These are phyloP conservation scores for Anomalospiza imberbis DNA, from an alignment of 2,797 vertebrate genomes.

Conservation along the genomic window DNA sequence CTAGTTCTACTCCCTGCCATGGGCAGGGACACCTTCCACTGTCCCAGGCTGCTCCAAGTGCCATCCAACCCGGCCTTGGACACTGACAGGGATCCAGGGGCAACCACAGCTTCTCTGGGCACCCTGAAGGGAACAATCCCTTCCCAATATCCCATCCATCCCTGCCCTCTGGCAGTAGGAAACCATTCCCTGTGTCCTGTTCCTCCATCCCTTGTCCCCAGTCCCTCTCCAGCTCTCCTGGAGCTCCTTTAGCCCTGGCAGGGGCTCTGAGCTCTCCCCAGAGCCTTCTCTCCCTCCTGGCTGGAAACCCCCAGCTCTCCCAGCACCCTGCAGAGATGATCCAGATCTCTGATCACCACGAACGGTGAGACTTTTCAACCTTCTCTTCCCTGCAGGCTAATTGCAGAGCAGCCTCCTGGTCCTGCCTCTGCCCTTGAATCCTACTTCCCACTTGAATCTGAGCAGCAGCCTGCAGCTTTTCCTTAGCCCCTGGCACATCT, in stretches of 20 bases:
- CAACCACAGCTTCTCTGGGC: neutral
- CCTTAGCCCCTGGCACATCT: neutral
- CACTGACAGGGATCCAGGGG: neutral
- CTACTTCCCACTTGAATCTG: neutral
- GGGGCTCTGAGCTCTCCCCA: neutral
- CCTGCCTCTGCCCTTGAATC: neutral
- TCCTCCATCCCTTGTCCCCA: accelerated
- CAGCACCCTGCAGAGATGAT: neutral
- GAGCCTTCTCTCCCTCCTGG: neutral
- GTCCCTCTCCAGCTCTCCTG: neutral
- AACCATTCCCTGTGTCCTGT: neutral
- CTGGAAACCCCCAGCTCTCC: neutral
- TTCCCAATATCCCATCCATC: accelerated
- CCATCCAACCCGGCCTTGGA: accelerated
- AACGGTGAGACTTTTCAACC: neutral
- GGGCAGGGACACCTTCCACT: neutral
- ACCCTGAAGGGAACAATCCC: accelerated
- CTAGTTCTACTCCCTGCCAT: neutral
- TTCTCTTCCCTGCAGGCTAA: neutral
- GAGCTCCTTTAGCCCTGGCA: neutral
- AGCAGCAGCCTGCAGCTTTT: neutral
- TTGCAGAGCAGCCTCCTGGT: neutral
- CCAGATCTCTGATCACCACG: accelerated
- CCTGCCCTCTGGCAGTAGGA: neutral
- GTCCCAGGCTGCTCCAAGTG: neutral